These are phyloP conservation scores for Microtus obscurus DNA, from an alignment of 2,797 vertebrate genomes.

Conservation along the genomic window DNA sequence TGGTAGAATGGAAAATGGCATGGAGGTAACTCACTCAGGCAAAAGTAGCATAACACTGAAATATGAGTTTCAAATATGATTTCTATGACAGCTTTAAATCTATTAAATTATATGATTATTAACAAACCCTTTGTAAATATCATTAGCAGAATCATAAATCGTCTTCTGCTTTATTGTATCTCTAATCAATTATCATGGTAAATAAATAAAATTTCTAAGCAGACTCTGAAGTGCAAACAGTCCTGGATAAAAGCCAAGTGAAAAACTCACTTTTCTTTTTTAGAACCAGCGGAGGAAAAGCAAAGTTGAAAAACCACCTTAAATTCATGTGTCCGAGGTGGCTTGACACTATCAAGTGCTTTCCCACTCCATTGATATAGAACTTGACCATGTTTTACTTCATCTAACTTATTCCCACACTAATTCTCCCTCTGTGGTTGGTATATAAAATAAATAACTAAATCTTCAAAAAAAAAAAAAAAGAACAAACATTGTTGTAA, in stretches of 20 bases:
- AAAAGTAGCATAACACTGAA: background rate
- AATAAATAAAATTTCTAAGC: background rate
- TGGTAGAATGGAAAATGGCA: background rate
- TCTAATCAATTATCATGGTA: background rate
- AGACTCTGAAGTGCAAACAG: background rate
- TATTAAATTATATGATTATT: background rate
- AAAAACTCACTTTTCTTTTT: slow-evolving; percentile 22
- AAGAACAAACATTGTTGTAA: background rate
- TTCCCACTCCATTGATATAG: background rate
- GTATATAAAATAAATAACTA: too few species aligned
- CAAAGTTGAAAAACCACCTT: background rate
- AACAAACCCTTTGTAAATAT: background rate
- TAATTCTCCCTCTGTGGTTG: background rate
- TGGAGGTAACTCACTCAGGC: background rate
- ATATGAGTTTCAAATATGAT: background rate
- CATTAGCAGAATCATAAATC: background rate
- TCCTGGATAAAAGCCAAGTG: background rate
- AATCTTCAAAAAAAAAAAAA: too few species aligned
- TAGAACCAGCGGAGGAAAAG: background rate
- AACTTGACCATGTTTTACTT: background rate
- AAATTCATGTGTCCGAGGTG: background rate
- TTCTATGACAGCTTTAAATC: slow-evolving; percentile 1
- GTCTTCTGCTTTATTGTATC: slow-evolving; percentile 19
- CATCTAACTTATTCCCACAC: background rate
- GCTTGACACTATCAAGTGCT: background rate